These are phyloP conservation scores for Penaeus indicus DNA, from an alignment of 1,140 invertebrate species.

Conservation along the genomic window DNA sequence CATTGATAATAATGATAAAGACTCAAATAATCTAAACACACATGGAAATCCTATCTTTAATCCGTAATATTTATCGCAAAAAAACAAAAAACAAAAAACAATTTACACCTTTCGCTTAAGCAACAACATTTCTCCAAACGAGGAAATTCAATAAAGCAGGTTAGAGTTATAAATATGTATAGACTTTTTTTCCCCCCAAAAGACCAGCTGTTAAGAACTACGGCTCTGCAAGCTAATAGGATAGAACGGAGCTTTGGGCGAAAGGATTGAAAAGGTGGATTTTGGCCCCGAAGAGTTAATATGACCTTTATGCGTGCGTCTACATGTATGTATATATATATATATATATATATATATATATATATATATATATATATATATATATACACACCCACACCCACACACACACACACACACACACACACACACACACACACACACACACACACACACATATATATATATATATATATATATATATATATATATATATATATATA, in stretches of 20 bases:
- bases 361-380: slow-evolving; percentile 34
- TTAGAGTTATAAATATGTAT: background rate
- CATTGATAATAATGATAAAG: too few species aligned
- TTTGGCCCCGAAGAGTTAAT: background rate
- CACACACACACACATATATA: slow-evolving; percentile 30
- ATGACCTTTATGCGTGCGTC: background rate
- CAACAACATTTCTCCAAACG: background rate
- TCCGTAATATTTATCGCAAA: too few species aligned
- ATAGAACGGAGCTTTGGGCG: background rate
- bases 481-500: slow-evolving; percentile 17
- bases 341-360: slow-evolving; percentile 17
- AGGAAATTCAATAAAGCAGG: background rate
- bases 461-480: slow-evolving; percentile 34
- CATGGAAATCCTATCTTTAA: too few species aligned
- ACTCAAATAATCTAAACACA: too few species aligned
- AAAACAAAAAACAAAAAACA: too few species aligned
- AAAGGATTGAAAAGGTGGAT: background rate
- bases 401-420: background rate
- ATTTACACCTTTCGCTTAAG: background rate
- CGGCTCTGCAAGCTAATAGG: background rate
- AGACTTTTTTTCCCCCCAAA: background rate
- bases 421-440: too few species aligned
- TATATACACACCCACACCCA: background rate
- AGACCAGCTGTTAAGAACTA: background rate
- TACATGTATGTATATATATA: slow-evolving; percentile 16